Percentiles rank a stretch among this genome's conserved stretches.
These are phyloP conservation scores for Drosophila koepferae DNA, from an alignment of 2,888 invertebrate genomes.

Conservation along the genomic window DNA sequence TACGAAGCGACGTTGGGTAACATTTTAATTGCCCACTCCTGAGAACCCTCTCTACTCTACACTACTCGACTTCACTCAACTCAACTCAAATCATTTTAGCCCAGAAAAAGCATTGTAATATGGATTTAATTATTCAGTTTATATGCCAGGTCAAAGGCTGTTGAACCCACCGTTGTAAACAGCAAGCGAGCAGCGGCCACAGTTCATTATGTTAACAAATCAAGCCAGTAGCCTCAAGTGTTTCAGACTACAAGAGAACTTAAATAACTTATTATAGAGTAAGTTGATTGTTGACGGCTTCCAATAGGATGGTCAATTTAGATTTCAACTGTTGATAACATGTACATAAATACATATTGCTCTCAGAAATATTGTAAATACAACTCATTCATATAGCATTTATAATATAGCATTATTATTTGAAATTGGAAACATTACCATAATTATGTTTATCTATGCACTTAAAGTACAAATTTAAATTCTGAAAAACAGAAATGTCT, in stretches of 20 bases:
- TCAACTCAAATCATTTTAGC: slow-evolving; percentile 1
- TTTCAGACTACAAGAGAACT: background rate
- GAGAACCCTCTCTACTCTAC: slow-evolving; percentile 15
- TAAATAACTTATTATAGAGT: background rate
- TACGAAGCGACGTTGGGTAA: slow-evolving; percentile 7
- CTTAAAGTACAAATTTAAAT: too few species aligned
- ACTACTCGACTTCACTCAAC: background rate
- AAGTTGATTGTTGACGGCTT: background rate
- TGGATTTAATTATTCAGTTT: slow-evolving; percentile 19
- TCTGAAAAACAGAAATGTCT: too few species aligned
- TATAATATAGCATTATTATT: too few species aligned
- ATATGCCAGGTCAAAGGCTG: slow-evolving; percentile 10
- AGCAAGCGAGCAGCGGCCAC: background rate
- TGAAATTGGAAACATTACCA: too few species aligned
- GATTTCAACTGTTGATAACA: background rate
- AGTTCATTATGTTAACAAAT: background rate
- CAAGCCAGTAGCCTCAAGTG: background rate
- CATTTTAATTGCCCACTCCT: slow-evolving; percentile 9
- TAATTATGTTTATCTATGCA: too few species aligned
- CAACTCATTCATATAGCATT: too few species aligned
- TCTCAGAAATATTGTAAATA: background rate
- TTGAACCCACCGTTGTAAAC: slow-evolving; percentile 17
- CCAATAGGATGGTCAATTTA: background rate
- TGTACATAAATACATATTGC: background rate
- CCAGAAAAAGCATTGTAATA: background rate